These are phyloP conservation scores for Goniozus legneri DNA, from an alignment of 1,140 invertebrate species.

Conservation along the genomic window DNA sequence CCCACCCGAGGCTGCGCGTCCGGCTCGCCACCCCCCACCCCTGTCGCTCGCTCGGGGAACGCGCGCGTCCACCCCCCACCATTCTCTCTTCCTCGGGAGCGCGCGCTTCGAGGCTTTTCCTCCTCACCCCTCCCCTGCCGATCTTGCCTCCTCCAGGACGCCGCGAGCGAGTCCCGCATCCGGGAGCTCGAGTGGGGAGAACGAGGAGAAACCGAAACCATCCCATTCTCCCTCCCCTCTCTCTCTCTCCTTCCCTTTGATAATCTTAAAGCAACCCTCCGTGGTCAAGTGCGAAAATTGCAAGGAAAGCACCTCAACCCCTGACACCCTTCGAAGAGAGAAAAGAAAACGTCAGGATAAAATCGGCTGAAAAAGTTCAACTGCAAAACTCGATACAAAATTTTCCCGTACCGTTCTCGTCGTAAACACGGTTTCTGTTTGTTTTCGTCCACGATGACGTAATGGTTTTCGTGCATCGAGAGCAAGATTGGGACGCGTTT, in stretches of 20 bases:
- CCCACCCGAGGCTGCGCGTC: slow-evolving; percentile 27
- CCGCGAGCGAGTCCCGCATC: slow-evolving; percentile 17
- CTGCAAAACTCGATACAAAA: too few relatives aligned
- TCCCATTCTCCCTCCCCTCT: neutral
- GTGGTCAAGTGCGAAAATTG: slow-evolving; percentile 40
- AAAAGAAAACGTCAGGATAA: too few relatives aligned
- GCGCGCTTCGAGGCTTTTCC: neutral
- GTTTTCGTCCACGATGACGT: too few relatives aligned
- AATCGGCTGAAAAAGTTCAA: too few relatives aligned
- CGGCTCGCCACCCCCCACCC: slow-evolving; percentile 27
- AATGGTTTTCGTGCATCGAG: too few relatives aligned
- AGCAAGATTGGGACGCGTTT: too few relatives aligned
- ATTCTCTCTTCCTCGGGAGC: neutral
- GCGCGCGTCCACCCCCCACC: slow-evolving; percentile 6
- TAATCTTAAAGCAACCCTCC: too few relatives aligned
- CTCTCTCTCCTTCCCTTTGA: neutral
- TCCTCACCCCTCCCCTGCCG: neutral
- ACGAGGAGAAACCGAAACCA: neutral
- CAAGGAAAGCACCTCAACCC: slow-evolving; percentile 28
- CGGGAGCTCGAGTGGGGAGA: slow-evolving; percentile 15
- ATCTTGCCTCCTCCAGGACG: neutral
- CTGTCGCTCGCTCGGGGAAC: slow-evolving; percentile 10
- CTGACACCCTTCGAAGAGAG: too few relatives aligned
- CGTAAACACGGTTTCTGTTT: too few relatives aligned
- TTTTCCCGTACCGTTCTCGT: too few relatives aligned